Evolutionary conservation across 2,888 invertebrate species (phyloP).

Genomic region (Hypomecis atomaria): DNA sequence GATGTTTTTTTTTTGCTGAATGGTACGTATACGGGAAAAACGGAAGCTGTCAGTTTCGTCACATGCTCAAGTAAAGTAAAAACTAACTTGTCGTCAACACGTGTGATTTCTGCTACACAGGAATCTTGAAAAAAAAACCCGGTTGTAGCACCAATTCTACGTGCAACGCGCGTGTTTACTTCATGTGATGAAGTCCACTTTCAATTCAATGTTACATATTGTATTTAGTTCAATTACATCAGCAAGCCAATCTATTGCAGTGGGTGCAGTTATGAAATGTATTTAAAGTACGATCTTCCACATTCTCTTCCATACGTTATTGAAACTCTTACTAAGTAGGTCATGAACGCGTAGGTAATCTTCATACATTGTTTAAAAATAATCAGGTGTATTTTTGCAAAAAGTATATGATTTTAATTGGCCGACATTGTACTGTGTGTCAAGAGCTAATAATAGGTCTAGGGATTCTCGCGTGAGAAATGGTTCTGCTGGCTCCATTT

Average conservation of each 20-base stretch:
- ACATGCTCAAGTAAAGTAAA: background rate
- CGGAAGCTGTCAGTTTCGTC: conserved; percentile 10
- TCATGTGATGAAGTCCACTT: background rate
- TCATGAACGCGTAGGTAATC: conserved; percentile 44
- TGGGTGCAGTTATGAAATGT: conserved; percentile 30
- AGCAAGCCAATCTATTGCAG: conserved; percentile 37
- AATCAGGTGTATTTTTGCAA: conserved; percentile 20
- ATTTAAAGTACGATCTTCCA: conserved; percentile 35
- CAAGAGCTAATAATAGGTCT: conserved; percentile 36
- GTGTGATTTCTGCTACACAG: too few relatives aligned
- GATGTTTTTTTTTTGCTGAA: too few relatives aligned
- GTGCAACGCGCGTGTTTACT: too few relatives aligned
- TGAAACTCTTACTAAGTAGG: conserved; percentile 43
- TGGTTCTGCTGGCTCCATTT: conserved; percentile 38
- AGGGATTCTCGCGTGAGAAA: conserved; percentile 45
- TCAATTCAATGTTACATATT: conserved; percentile 22
- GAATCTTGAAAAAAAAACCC: too few relatives aligned
- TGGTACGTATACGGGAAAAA: conserved; percentile 1
- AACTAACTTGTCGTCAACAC: too few relatives aligned
- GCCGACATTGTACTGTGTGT: conserved; percentile 35
- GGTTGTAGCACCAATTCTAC: too few relatives aligned
- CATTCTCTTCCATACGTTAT: conserved; percentile 39
- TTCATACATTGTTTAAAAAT: conserved; percentile 41
- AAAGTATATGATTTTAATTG: conserved; percentile 41
- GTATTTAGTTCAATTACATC: conserved; percentile 27